phyloP scores from a whole-genome alignment of 2,888 invertebrate genomes.

The Salpingus planirostris region DNA sequence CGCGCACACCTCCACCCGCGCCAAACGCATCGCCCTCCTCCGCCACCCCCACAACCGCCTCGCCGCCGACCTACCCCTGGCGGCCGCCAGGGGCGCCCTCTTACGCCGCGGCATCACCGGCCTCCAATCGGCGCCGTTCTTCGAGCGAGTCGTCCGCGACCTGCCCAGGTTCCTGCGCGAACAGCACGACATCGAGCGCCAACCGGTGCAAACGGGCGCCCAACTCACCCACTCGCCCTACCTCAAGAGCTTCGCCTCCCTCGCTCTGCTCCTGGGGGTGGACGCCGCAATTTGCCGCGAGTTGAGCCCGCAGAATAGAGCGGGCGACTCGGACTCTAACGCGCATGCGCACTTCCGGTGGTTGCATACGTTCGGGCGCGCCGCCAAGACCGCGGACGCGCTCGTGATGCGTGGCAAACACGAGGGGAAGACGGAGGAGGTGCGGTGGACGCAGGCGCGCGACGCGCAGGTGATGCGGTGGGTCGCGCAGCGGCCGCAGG shows the following conservation, averaged over 20 bases:
- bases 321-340: constrained; percentile 29
- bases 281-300: constrained; percentile 47
- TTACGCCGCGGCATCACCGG: constrained; percentile 46
- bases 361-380: constrained; percentile 48
- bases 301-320: constrained; percentile 43
- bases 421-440: constrained; percentile 21
- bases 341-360: constrained; percentile 47
- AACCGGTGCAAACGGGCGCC: constrained; percentile 48
- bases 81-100: constrained; percentile 44
- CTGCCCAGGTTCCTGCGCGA: constrained; percentile 45
- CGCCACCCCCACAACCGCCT: constrained; percentile 42
- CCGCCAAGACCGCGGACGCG: constrained; percentile 47
- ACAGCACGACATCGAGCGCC: constrained; percentile 49
- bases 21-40: constrained; percentile 46
- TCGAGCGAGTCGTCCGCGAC: constrained; percentile 41
- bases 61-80: constrained; percentile 41
- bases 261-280: constrained; percentile 47
- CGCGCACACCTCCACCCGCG: constrained; percentile 46
- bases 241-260: constrained; percentile 47
- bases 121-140: constrained; percentile 47
- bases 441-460: constrained; percentile 48
- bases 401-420: constrained; percentile 43
- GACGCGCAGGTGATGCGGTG: constrained; percentile 55
- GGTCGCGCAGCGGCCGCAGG: constrained; percentile 51
- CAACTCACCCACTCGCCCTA: constrained; percentile 52